phyloP scores from a whole-genome alignment of 2,888 invertebrate species.

The Lycaena phlaeas region DNA sequence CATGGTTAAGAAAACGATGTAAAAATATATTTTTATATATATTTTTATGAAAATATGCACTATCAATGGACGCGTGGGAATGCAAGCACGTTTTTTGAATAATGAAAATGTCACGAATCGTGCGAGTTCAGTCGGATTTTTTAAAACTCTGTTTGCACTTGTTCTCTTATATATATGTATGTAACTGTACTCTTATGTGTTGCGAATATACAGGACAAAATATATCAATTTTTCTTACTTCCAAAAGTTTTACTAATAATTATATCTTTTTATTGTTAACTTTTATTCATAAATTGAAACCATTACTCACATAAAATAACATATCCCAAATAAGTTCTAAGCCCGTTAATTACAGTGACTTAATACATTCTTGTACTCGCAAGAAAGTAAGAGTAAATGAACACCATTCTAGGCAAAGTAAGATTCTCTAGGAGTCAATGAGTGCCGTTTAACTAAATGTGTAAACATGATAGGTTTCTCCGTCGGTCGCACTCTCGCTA shows the following conservation, averaged over 20 bases:
- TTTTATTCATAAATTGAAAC: too few relatives aligned
- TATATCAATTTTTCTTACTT: too few relatives aligned
- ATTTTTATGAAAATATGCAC: not conserved
- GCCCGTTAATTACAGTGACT: not conserved
- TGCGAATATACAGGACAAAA: too few relatives aligned
- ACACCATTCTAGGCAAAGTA: not conserved
- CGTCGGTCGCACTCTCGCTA: constrained; percentile 23
- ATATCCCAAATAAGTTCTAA: not conserved
- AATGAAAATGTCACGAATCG: constrained; percentile 1
- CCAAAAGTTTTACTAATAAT: too few relatives aligned
- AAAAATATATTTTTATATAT: too few relatives aligned
- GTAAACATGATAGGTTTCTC: constrained; percentile 17
- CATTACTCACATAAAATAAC: too few relatives aligned
- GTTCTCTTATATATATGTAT: not conserved
- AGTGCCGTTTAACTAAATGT: constrained; percentile 10
- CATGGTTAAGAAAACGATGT: too few relatives aligned
- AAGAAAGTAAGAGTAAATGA: constrained; percentile 9
- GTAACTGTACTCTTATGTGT: too few relatives aligned
- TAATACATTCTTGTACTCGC: not conserved
- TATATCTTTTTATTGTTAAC: too few relatives aligned
- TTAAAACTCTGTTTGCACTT: not conserved
- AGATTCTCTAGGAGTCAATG: constrained; percentile 5
- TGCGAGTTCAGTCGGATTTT: constrained; percentile 1
- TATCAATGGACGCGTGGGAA: not conserved
- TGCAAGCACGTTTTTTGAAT: not conserved